A percentile compares a stretch with the other conserved stretches of the same genome.
These are phyloP conservation scores for Myodes glareolus DNA, from an alignment of 2,113 vertebrate species.

Conservation along the genomic window DNA sequence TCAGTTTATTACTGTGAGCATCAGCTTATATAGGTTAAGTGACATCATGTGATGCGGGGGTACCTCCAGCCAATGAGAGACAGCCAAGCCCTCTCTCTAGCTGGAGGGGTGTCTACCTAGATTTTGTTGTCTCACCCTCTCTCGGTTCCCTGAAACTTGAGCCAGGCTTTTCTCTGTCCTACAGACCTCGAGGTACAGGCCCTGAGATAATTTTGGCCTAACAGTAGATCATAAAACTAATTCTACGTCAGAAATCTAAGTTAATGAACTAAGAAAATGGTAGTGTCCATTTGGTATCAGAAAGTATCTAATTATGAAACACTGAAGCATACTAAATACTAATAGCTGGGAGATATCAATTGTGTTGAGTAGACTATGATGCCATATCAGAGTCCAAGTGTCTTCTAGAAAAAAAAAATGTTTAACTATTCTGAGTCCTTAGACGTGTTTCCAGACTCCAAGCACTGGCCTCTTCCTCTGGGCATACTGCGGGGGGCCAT, in stretches of 20 bases:
- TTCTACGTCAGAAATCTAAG: background rate
- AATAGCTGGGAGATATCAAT: background rate
- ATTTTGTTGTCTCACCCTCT: too few species aligned
- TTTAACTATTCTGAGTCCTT: background rate
- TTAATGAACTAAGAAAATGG: background rate
- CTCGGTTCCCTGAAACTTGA: too few species aligned
- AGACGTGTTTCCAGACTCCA: background rate
- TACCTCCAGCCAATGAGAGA: too few species aligned
- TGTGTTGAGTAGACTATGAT: background rate
- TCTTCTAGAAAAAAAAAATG: background rate
- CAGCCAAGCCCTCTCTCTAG: too few species aligned
- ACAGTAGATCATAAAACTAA: background rate
- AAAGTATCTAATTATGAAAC: slow-evolving; percentile 23
- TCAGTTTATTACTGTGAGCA: too few species aligned
- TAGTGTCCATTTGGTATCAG: background rate
- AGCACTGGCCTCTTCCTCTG: background rate
- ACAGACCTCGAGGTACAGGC: too few species aligned
- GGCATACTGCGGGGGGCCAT: too few species aligned
- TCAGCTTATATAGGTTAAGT: too few species aligned
- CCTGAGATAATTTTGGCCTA: too few species aligned
- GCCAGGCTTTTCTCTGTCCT: too few species aligned
- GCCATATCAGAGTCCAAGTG: background rate
- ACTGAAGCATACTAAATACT: background rate
- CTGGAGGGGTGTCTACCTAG: too few species aligned
- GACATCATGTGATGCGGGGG: too few species aligned